Base-by-base conservation (phyloP, 2,888 invertebrate genomes). In the Stenchaetothrips biformis region DNA sequence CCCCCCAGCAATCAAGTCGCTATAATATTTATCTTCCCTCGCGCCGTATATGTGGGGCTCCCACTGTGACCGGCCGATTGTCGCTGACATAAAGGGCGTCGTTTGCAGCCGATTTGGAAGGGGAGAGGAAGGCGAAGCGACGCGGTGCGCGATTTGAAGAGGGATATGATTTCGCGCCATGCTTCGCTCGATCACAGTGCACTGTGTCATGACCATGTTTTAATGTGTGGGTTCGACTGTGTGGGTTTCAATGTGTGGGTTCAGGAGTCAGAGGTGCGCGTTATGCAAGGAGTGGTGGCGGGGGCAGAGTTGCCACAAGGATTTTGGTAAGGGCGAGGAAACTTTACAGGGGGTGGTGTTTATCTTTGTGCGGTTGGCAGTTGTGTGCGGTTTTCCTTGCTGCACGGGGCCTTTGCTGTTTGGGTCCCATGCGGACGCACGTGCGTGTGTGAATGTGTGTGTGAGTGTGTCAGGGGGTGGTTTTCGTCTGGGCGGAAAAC, bases 21-120 rank as follows among this genome's bases (percentile, higher is more conserved):
- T 25, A 74, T 74, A 74, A 74, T 74, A 74, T 74, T 74, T 74
- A 74, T 74, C 59, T 59, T 16, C 13, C 59, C 59, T 6, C 59
- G 16, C 18, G 21, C 67, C 67, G 25, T 74, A 74, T 25, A 25
- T 21, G 21, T 53, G 53, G 53, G 13, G 53, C 16, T 53, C 53
- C 13, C 53, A 18, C 2, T 53, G 49, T 13, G 53, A 16, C 53
- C 13, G 16, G 53, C 53, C 53, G 9, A 53, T 16, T 53, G 53
- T 53, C 37, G 37, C 37, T 2, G 37, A 4, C 37, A 37, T 37
- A 37, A 37, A 37, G 37, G 37, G 37, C 37, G 37, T 37, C 37
- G 37, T 37, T 4, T 37, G 2, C 37, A 37, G 37, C 37, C 37
- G 37, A 1, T 37, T 37, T 37, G 37, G 37, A 37, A 37, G 37